A percentile compares a stretch with the other conserved stretches of the same genome.
Conservation (phyloP, 2,888 invertebrate species). For the Eupithecia subumbrata region DNA sequence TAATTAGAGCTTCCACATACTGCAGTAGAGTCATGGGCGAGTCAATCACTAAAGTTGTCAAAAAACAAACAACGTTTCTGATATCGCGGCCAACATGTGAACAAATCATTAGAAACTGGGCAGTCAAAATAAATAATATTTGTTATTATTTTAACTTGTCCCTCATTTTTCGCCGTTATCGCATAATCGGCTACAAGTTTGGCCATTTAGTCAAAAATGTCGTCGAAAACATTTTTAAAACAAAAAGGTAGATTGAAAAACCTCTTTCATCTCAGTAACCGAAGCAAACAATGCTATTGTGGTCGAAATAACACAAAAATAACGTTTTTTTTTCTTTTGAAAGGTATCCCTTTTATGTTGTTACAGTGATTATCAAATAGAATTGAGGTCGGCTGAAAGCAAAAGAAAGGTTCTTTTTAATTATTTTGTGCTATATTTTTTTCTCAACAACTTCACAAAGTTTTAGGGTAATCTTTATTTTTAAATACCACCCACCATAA, state of each 20-base stretch:
- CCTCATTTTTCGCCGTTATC: not conserved
- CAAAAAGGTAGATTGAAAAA: not conserved
- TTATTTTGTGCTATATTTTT: not conserved
- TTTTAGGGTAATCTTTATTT: not conserved
- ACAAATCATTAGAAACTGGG: not conserved
- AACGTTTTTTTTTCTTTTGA: conserved; percentile 13
- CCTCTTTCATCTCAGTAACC: conserved; percentile 12
- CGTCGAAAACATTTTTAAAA: not conserved
- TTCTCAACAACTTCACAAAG: not conserved
- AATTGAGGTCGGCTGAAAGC: conserved; percentile 20
- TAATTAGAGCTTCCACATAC: not conserved
- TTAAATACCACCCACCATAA: not conserved
- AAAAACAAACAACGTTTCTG: too few relatives aligned
- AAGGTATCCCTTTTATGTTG: conserved; percentile 29
- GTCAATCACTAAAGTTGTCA: not conserved
- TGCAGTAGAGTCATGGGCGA: not conserved
- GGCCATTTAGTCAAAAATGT: not conserved
- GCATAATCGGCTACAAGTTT: not conserved
- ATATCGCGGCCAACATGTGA: not conserved
- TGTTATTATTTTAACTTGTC: not conserved
- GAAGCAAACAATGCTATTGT: conserved; percentile 13
- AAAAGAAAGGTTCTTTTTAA: conserved; percentile 17
- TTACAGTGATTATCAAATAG: conserved; percentile 25
- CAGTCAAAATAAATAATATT: not conserved
- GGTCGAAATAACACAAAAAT: conserved; percentile 10